Base-by-base conservation (phyloP, 2,797 vertebrate genomes). In the Uromys caudimaculatus region DNA sequence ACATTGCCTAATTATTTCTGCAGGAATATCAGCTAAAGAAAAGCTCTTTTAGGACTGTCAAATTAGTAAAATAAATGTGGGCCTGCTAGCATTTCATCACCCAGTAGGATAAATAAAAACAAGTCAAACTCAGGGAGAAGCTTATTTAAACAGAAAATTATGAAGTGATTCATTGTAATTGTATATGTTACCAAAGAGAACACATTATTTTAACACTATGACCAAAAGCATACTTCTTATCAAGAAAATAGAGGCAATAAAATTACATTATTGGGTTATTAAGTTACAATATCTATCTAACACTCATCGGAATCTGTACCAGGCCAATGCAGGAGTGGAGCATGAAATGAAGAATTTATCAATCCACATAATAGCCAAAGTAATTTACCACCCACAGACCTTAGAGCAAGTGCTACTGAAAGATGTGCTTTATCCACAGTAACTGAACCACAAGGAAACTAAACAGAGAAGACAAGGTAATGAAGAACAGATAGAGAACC, bases 61-160 rank as follows among this genome's bases (percentile, higher is more conserved):
- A 58, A 89, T 86, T 67, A 89, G 73, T 41, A 89, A 78, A 96
- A 78, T 95, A 83, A 78, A 83, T 27, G 21, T 56, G n/a, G 9
- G 12, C 21, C 9, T 91, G 27, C 64, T 56, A 35, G 41, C 19
- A 75, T 71, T 78, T 67, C 27, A 21, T 67, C 62, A 94, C 11
- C 67, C 78, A 86, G 62, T 58, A 62, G 41, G 38, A 83, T 56
- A 89, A 94, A 86, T 86, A 89, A 27, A 95, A 96, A 78, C 41
- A 94, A 85, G 60, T n/a, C 71, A n/a, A 83, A 87, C 27, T 52
- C 67, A 82, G 35, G 32, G 58, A 95, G 52, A 29, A 71, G 47
- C 32, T 73, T 35, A 62, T 56, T 90, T 89, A 87, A 94, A 91
- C 29, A 13, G 0, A 13, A 92, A 78, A 89, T 54, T 4, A 67